These are phyloP conservation scores for Gymnoscopelus microlampas DNA, from an alignment of 2,797 vertebrate species.

Conservation along the genomic window DNA sequence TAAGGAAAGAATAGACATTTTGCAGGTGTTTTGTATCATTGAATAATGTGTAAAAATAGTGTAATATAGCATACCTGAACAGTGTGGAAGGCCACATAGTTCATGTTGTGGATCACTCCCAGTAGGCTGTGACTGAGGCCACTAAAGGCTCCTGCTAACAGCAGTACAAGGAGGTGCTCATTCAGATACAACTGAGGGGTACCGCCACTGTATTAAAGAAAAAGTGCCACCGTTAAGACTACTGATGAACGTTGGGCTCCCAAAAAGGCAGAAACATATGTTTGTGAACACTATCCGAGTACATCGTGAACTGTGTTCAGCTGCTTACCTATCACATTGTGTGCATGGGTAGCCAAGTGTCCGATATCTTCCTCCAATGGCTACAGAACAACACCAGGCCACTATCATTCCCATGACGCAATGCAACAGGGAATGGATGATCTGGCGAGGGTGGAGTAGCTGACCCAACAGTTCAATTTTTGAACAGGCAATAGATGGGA, in stretches of 20 bases:
- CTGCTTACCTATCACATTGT: conserved; percentile 82
- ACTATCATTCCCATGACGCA: conserved; percentile 88
- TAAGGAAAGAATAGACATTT: neutral
- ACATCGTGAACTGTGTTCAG: neutral
- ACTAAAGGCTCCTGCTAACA: conserved; percentile 91
- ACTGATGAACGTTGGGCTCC: neutral
- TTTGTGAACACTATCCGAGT: too few species aligned
- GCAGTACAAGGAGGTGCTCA: conserved; percentile 89
- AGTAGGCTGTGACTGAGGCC: conserved; percentile 91
- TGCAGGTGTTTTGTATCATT: neutral
- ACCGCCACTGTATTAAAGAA: conserved; percentile 21
- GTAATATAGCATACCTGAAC: conserved; percentile 86
- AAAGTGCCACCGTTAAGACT: conserved; percentile 10
- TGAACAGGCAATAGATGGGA: conserved; percentile 91
- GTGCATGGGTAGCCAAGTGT: conserved; percentile 82
- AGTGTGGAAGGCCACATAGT: conserved; percentile 91
- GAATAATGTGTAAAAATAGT: too few species aligned
- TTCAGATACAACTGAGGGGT: conserved; percentile 85
- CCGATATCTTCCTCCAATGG: conserved; percentile 86
- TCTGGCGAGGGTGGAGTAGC: conserved; percentile 90
- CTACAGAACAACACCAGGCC: conserved; percentile 90
- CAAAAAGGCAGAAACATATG: neutral
- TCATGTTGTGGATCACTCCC: conserved; percentile 92
- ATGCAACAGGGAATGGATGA: conserved; percentile 86
- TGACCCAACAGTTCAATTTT: conserved; percentile 90